Evolutionary conservation across 1,140 invertebrate species (phyloP).

Genomic region (Macrosteles quadrilineatus): DNA sequence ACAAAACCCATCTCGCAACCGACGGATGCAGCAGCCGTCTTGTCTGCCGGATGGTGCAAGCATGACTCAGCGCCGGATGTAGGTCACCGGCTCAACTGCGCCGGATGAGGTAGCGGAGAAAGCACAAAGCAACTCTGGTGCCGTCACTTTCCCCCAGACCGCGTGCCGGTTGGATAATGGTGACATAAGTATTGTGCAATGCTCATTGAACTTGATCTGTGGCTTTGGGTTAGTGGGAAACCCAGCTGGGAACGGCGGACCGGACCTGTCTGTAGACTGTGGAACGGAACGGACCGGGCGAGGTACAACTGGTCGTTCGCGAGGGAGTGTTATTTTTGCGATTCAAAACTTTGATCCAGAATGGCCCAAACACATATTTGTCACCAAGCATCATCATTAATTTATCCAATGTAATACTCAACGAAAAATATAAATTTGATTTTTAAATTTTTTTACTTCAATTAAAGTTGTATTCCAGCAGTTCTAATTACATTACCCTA

Average conservation of each 20-base stretch:
- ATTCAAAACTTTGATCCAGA: too few species aligned
- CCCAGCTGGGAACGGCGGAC: neutral
- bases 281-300: too few species aligned
- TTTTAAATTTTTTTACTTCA: too few species aligned
- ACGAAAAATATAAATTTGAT: too few species aligned
- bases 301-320: too few species aligned
- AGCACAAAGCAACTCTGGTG: neutral
- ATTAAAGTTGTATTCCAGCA: too few species aligned
- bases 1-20: neutral
- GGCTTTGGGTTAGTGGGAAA: neutral
- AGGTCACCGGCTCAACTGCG: neutral
- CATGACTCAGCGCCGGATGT: neutral
- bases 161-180: neutral
- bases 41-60: neutral
- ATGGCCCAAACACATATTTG: too few species aligned
- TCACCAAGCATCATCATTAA: too few species aligned
- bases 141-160: neutral
- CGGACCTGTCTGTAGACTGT: too few species aligned
- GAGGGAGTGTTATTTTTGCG: too few species aligned
- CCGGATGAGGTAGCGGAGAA: neutral
- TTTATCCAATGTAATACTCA: too few species aligned
- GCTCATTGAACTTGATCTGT: constrained; percentile 11
- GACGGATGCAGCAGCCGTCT: neutral
- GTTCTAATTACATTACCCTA: too few species aligned
- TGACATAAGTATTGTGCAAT: neutral